A percentile compares a stretch with the other conserved stretches of the same genome.
These are phyloP conservation scores for Paraescarpia echinospica DNA, from an alignment of 1,140 invertebrate genomes.

Conservation along the genomic window DNA sequence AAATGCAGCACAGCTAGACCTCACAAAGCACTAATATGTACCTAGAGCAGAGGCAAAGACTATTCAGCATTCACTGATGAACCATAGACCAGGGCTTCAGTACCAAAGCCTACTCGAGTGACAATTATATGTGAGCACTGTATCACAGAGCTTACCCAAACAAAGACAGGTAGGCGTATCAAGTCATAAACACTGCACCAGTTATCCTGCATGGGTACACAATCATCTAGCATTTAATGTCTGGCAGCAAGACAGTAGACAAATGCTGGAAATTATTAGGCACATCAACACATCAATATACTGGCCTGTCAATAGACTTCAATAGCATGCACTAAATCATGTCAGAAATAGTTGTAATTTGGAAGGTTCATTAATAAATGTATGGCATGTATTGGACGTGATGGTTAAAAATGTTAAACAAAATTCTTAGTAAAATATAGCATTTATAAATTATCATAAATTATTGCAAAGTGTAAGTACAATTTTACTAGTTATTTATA, in stretches of 20 bases:
- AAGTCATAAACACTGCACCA: not conserved
- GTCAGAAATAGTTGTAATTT: not conserved
- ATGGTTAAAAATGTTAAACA: too few species aligned
- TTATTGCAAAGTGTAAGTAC: too few species aligned
- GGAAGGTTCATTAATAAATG: not conserved
- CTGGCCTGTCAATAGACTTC: not conserved
- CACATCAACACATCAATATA: not conserved
- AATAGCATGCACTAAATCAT: not conserved
- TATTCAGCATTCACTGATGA: not conserved
- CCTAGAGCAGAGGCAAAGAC: not conserved
- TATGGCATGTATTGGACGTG: too few species aligned
- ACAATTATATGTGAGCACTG: not conserved
- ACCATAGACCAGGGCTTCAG: not conserved
- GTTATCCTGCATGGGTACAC: not conserved
- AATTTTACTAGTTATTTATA: too few species aligned
- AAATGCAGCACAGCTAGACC: not conserved
- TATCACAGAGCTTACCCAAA: not conserved
- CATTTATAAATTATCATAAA: too few species aligned
- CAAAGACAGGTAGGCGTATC: not conserved
- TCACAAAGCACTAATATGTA: not conserved
- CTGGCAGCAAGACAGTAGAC: not conserved
- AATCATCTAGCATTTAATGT: not conserved
- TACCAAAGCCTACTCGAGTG: not conserved
- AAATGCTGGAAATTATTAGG: not conserved
- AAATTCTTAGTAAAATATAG: too few species aligned